A percentile compares a stretch with the other conserved stretches of the same genome.
These are phyloP conservation scores for Autographa gamma DNA, from an alignment of 2,888 invertebrate species.

Conservation along the genomic window DNA sequence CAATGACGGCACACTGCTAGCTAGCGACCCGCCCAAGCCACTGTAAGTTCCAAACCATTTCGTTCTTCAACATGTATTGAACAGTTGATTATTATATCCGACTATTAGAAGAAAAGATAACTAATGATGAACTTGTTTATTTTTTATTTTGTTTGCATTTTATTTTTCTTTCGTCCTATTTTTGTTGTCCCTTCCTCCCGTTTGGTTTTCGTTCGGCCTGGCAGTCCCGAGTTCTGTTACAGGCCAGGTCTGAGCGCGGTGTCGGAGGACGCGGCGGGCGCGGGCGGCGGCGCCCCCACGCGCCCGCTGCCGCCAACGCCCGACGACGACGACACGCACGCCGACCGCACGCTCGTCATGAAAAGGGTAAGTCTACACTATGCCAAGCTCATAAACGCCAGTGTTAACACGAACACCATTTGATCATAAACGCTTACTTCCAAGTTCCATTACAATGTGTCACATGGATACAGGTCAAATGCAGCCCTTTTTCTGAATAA, in stretches of 20 bases:
- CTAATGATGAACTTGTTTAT: conserved; percentile 41
- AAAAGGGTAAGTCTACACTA: conserved; percentile 93
- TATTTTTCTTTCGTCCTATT: conserved; percentile 59
- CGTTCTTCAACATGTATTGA: not conserved
- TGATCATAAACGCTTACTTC: conserved; percentile 21
- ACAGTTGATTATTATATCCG: not conserved
- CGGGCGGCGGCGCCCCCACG: conserved; percentile 94
- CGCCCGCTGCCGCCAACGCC: conserved; percentile 98
- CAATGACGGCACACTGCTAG: conserved; percentile 98
- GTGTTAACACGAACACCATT: conserved; percentile 52
- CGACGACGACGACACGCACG: conserved; percentile 94
- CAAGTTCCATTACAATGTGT: conserved; percentile 22
- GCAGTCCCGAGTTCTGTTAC: conserved; percentile 95
- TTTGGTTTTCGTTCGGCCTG: conserved; percentile 75
- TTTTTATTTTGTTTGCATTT: conserved; percentile 62
- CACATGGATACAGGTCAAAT: conserved; percentile 24
- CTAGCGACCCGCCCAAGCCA: conserved; percentile 98
- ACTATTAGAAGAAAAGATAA: conserved; percentile 12
- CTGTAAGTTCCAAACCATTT: conserved; percentile 91
- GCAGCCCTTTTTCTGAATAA: conserved; percentile 26
- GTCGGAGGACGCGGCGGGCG: conserved; percentile 64
- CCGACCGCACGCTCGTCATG: conserved; percentile 97
- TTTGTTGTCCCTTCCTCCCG: conserved; percentile 60
- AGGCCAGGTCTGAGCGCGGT: conserved; percentile 91
- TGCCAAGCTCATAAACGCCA: conserved; percentile 19